Evolutionary conservation across 2,888 invertebrate genomes (phyloP).

Genomic region (Pyrgus malvae): DNA sequence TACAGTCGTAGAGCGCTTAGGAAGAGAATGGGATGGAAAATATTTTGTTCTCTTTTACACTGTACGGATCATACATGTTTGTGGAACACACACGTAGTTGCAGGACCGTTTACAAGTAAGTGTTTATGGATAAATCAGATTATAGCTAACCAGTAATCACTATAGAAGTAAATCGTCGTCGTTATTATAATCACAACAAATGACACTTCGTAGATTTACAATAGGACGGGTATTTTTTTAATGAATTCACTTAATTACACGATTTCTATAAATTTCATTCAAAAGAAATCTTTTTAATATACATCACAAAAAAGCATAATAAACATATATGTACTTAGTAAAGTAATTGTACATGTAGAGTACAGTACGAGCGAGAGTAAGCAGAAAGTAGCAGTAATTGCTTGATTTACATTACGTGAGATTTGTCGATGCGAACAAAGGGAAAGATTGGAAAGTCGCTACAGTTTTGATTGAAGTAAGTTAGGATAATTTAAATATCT

Average conservation of each 20-base stretch:
- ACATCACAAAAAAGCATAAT: background rate
- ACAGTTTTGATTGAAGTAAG: background rate
- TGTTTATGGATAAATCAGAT: background rate
- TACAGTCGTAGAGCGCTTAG: constrained; percentile 31
- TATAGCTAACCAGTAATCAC: background rate
- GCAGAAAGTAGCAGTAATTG: constrained; percentile 9
- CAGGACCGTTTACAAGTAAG: background rate
- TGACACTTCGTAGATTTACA: background rate
- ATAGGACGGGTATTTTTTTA: too few relatives aligned
- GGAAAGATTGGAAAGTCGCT: background rate
- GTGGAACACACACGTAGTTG: constrained; percentile 7
- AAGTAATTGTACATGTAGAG: too few relatives aligned
- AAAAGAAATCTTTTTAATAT: background rate
- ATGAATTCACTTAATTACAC: too few relatives aligned
- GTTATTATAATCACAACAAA: background rate
- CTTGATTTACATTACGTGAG: constrained; percentile 3
- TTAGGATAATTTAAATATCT: too few relatives aligned
- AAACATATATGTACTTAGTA: constrained; percentile 1
- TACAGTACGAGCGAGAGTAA: too few relatives aligned
- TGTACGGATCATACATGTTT: background rate
- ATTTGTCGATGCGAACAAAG: background rate
- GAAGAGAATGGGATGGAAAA: constrained; percentile 29
- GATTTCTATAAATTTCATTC: background rate
- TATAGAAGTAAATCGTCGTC: background rate
- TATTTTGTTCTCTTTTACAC: constrained; percentile 28